phyloP scores from a whole-genome alignment of 2,797 vertebrate species.

The Florisuga fusca region DNA sequence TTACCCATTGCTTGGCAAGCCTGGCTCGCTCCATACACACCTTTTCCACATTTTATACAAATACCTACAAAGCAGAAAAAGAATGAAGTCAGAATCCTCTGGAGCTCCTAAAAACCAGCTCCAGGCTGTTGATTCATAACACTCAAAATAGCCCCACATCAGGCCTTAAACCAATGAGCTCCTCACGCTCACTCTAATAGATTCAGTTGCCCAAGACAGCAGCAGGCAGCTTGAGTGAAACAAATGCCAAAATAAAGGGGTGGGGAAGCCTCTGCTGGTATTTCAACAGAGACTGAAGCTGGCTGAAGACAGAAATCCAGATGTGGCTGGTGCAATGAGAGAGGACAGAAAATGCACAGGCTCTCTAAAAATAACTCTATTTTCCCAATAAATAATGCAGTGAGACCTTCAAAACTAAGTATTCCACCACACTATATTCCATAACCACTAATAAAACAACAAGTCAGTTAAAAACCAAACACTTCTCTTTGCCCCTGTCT shows the following conservation, averaged over 20 bases:
- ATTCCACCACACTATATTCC: not conserved
- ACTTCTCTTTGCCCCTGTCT: not conserved
- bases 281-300: not conserved
- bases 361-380: not conserved
- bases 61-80: conserved; percentile 86
- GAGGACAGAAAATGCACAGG: not conserved
- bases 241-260: not conserved
- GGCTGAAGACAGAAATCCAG: not conserved
- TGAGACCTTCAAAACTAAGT: not conserved
- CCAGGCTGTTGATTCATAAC: not conserved
- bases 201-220: not conserved
- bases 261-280: not conserved
- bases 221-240: not conserved
- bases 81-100: not conserved
- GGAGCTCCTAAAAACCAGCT: not conserved
- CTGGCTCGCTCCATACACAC: conserved; percentile 96
- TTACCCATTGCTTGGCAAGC: conserved; percentile 99
- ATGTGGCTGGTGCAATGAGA: not conserved
- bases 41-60: conserved; percentile 97
- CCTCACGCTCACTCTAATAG: not conserved
- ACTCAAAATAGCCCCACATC: not conserved
- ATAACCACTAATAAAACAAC: not conserved
- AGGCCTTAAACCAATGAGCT: not conserved
- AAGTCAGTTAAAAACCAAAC: not conserved
- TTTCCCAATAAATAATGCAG: not conserved